These are phyloP conservation scores for Amia ocellicauda DNA, from an alignment of 2,113 vertebrate species.

Conservation along the genomic window DNA sequence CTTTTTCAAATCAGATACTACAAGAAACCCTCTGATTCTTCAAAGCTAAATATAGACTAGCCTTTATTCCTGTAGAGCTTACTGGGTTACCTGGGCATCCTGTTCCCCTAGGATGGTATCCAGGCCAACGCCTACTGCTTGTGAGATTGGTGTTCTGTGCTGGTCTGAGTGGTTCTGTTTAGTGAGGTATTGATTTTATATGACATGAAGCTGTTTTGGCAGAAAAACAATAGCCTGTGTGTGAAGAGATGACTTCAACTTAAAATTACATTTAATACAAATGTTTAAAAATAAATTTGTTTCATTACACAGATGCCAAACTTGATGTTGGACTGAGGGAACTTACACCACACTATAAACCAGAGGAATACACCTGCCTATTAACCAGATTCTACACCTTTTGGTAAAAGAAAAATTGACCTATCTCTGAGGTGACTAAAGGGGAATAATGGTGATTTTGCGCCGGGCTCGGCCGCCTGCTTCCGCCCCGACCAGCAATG, in stretches of 20 bases:
- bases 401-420: slow-evolving; percentile 85
- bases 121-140: background rate
- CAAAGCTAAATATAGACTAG: background rate
- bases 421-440: slow-evolving; percentile 99
- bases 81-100: background rate
- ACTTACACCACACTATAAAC: slow-evolving; percentile 64
- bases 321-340: slow-evolving; percentile 77
- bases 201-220: slow-evolving; percentile 6
- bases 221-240: background rate
- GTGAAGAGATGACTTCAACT: background rate
- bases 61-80: background rate
- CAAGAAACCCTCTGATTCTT: background rate
- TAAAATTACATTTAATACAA: rapidly evolving
- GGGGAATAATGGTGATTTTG: slow-evolving; percentile 99
- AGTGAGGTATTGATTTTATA: slow-evolving; percentile 26
- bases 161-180: background rate
- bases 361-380: slow-evolving; percentile 60
- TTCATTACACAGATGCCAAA: slow-evolving; percentile 79
- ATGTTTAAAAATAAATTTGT: background rate
- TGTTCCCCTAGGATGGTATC: background rate
- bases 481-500: slow-evolving; percentile 99
- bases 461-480: slow-evolving; percentile 99
- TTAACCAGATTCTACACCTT: slow-evolving; percentile 71
- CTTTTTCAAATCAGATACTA: background rate
- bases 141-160: background rate